A percentile compares a stretch with the other conserved stretches of the same genome.
Conservation (phyloP, 1,140 invertebrate species). For the Pissodes strobi region DNA sequence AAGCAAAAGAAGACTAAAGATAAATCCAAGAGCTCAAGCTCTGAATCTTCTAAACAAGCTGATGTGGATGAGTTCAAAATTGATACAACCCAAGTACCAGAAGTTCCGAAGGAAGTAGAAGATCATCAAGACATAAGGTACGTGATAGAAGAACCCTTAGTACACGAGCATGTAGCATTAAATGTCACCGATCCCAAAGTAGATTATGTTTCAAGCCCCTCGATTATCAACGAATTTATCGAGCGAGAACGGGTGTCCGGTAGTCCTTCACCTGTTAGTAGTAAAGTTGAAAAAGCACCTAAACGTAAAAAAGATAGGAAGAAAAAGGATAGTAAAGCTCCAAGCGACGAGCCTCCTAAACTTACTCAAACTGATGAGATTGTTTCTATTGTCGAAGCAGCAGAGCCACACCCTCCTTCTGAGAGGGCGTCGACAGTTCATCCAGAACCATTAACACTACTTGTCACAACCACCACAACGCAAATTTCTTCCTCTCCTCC, state of each 20-base stretch:
- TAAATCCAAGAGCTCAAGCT: not conserved
- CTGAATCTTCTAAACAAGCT: not conserved
- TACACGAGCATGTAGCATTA: slow-evolving; percentile 44
- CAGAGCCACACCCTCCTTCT: slow-evolving; percentile 25
- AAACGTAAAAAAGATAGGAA: slow-evolving; percentile 22
- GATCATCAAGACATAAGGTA: slow-evolving; percentile 53
- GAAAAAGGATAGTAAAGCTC: slow-evolving; percentile 35
- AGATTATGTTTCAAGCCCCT: too few relatives aligned
- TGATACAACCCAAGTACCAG: not conserved
- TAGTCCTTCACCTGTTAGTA: slow-evolving; percentile 39
- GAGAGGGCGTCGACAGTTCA: not conserved
- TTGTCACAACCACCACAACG: not conserved
- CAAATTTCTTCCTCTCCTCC: too few relatives aligned
- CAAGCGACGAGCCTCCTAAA: slow-evolving; percentile 31
- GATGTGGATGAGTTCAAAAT: not conserved
- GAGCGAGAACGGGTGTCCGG: slow-evolving; percentile 42
- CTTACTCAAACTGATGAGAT: slow-evolving; percentile 29
- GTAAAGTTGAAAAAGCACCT: slow-evolving; percentile 16
- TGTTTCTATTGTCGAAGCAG: slow-evolving; percentile 36
- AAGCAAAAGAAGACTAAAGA: slow-evolving; percentile 1
- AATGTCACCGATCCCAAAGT: slow-evolving; percentile 34
- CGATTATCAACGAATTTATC: slow-evolving; percentile 37
- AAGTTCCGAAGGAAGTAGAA: slow-evolving; percentile 3
- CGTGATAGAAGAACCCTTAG: slow-evolving; percentile 45
- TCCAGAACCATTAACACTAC: not conserved